Base-by-base conservation (phyloP, 2,888 invertebrate genomes). In the Nasonovia ribisnigri region DNA sequence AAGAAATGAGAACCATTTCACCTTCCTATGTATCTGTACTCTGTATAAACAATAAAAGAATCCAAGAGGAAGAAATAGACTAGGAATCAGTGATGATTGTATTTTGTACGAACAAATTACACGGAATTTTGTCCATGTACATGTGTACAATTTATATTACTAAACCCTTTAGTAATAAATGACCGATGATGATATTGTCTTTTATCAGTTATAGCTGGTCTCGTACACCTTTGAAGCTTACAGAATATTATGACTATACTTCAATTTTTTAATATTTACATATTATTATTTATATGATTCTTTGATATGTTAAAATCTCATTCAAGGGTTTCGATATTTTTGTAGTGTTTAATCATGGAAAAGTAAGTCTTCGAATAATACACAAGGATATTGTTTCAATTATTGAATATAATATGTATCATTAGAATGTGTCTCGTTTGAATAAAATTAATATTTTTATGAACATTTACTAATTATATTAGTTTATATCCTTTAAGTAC, bases 1-100 rank as follows among this genome's bases (percentile, higher is more conserved):
- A 51, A 43, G 54, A 54, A 89, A 89, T 51, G 88, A 88, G 89
- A 92, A 92, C 92, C n/a, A 92, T 92, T 92, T 89, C 84, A 54
- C 84, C n/a, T 84, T 43, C 57, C 57, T 84, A 57, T 84, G 84
- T 89, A 57, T 48, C 3, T 6, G 88, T 60, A 48, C 20, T 48
- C 3, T 6, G 88, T 60, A 48, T 29, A 54, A 84, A 91, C 84
- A 43, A 91, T 88, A 89, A 77, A 88, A 92, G 54, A 77, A 54
- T 92, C 43, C 26, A 77, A 43, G 42, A 54, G 43, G 11, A 89
- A 20, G 77, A 51, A 88, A 67, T 48, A 16, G 92, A 13, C 5
- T 26, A 57, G 57, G 91, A 86, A 91, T 57, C 86, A 57, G 77
- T 43, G 88, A 36, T 92, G 42, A 84, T 89, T 77, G 77, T 77